Percentiles rank a stretch among this genome's conserved stretches.
Conservation (phyloP, 1,140 invertebrate genomes). For the Caenorhabditis tropicalis region DNA sequence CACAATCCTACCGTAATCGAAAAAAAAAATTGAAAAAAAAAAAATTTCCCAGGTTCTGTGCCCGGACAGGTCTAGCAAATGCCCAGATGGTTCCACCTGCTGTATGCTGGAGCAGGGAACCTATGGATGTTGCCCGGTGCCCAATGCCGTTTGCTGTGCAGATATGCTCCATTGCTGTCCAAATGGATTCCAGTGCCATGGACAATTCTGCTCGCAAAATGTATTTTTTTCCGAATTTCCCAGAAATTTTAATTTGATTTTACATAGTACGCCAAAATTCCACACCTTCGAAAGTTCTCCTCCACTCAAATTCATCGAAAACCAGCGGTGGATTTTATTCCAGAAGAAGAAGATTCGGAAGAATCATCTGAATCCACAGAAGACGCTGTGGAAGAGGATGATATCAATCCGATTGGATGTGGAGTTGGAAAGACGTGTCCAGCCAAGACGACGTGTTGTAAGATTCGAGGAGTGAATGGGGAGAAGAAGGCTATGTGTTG, state of each 20-base stretch:
- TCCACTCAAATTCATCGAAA: constrained; percentile 41
- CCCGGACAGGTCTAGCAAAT: constrained; percentile 60
- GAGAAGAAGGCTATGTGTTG: constrained; percentile 34
- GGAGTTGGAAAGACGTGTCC: constrained; percentile 35
- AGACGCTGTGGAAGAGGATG: not conserved
- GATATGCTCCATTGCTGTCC: constrained; percentile 71
- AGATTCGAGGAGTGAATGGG: not conserved
- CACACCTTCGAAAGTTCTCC: constrained; percentile 45
- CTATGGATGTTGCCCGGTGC: constrained; percentile 73
- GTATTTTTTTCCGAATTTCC: not conserved
- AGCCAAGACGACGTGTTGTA: constrained; percentile 43
- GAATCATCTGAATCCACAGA: not conserved
- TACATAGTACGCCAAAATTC: not conserved
- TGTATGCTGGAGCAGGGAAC: constrained; percentile 68
- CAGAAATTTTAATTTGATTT: not conserved
- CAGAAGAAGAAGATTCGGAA: not conserved
- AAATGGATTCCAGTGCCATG: constrained; percentile 52
- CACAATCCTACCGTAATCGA: no score
- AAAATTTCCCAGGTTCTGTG: constrained; percentile 7
- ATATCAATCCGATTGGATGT: not conserved
- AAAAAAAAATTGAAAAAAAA: no score
- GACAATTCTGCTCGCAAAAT: constrained; percentile 34
- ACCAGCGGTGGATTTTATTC: not conserved
- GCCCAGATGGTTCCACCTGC: constrained; percentile 73
- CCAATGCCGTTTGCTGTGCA: constrained; percentile 71